These are phyloP conservation scores for Carposina sasakii DNA, from an alignment of 1,140 invertebrate genomes.

Conservation along the genomic window DNA sequence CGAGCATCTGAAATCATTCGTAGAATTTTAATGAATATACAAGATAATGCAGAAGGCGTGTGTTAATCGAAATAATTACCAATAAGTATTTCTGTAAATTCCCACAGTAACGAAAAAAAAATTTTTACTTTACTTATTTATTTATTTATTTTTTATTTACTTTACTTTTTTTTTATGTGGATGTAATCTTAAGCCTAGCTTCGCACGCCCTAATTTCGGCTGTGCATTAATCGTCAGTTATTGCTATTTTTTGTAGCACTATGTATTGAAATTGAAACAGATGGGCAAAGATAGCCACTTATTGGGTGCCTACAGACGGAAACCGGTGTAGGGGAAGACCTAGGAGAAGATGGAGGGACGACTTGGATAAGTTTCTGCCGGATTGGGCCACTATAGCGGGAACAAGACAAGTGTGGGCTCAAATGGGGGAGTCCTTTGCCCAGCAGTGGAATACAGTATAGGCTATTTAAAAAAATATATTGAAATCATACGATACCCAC, in stretches of 20 bases:
- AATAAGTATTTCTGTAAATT: not conserved
- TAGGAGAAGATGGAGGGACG: too few species aligned
- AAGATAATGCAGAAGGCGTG: not conserved
- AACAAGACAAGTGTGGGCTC: too few species aligned
- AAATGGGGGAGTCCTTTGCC: not conserved
- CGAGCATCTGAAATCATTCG: slow-evolving; percentile 40
- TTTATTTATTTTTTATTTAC: not conserved
- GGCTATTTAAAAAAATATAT: not conserved
- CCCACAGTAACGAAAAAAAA: not conserved
- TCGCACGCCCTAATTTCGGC: too few species aligned
- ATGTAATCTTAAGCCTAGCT: not conserved
- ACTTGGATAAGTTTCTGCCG: too few species aligned
- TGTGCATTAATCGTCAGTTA: too few species aligned
- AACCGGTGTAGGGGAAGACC: too few species aligned
- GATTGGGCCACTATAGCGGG: too few species aligned
- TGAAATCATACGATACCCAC: not conserved
- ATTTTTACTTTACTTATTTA: not conserved
- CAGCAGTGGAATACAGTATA: not conserved
- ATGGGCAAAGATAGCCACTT: too few species aligned
- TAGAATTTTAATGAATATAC: not conserved
- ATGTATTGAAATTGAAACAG: too few species aligned
- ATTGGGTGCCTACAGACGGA: too few species aligned
- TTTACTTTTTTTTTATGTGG: not conserved
- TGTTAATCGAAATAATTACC: not conserved
- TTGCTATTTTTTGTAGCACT: too few species aligned